Conservation (phyloP, 2,113 vertebrate species). For the Carlito syrichta region DNA sequence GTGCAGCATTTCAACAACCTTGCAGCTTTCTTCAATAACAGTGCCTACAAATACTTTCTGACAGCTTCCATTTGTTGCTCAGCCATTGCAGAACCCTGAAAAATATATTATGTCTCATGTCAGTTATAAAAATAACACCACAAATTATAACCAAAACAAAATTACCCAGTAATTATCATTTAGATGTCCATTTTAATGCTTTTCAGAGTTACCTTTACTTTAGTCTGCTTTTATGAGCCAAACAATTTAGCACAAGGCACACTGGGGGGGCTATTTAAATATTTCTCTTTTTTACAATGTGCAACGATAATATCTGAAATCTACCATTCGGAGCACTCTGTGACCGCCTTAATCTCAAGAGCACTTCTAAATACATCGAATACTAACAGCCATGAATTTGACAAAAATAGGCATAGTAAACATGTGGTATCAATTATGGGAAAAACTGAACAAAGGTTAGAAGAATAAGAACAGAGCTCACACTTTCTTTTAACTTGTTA, state of each 20-base stretch:
- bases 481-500: slow-evolving; percentile 91
- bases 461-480: slow-evolving; percentile 84
- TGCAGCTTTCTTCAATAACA: slow-evolving; percentile 53
- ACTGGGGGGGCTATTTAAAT: slow-evolving; percentile 61
- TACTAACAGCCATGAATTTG: slow-evolving; percentile 70
- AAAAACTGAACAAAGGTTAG: slow-evolving; percentile 77
- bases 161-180: slow-evolving; percentile 82
- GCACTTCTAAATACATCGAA: slow-evolving; percentile 60
- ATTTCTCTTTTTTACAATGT: slow-evolving; percentile 53
- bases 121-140: slow-evolving; percentile 75
- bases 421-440: slow-evolving; percentile 86
- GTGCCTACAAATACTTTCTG: slow-evolving; percentile 68
- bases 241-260: slow-evolving; percentile 60
- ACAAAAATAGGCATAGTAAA: slow-evolving; percentile 55
- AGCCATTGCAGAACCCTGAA: slow-evolving; percentile 62
- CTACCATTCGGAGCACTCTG: slow-evolving; percentile 65
- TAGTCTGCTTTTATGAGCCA: slow-evolving; percentile 59
- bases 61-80: slow-evolving; percentile 70
- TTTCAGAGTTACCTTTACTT: slow-evolving; percentile 74
- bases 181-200: slow-evolving; percentile 77
- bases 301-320: slow-evolving; percentile 66
- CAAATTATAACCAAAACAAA: slow-evolving; percentile 82
- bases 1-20: neutral
- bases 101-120: slow-evolving; percentile 76
- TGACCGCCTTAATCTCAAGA: slow-evolving; percentile 67